Evolutionary conservation across 2,888 invertebrate genomes (phyloP), one percentile per base, ranked within the genome.

Genomic region (Agrochola lota): DNA sequence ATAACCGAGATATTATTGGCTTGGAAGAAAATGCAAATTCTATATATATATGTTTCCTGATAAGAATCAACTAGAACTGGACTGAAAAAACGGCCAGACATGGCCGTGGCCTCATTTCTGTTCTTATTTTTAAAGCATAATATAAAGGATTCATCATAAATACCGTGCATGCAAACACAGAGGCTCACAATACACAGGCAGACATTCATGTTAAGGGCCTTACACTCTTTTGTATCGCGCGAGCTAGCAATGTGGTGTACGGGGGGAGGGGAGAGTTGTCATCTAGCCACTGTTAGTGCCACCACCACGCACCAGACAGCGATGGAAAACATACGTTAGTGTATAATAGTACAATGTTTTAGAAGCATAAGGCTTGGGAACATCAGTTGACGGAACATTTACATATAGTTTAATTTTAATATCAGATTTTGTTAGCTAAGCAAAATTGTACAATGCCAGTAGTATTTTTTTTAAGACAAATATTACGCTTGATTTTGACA

Each of bases 211-310:
- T 94, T 94, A 92, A 93, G 91, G 90, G 91, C 95, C 98, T 98
- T 98, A 98, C 98, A 97, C 97, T 97, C 95, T 97, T 97, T 93
- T 97, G 97, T 92, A 97, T 97, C 95, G 98, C 98, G 95, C 97
- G 97, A 94, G 97, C 97, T 95, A 97, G 97, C 95, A 97, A 97
- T 94, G 97, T 97, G 93, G 97, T 97, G 96, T 97, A 97, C 92
- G 97, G 97, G 90, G 97, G 97, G 92, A 97, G 97, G 88, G 97
- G 97, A 88, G 98, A 97, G 96, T 98, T 98, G 96, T 98, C 98
- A 94, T 98, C 98, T 97, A 98, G 97, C 98, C 98, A 98, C 98
- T 98, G 96, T 96, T 95, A 96, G 94, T 93, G 90, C 91, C 93
- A 90, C 91, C 95, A 91, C 92, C 94, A 91, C 91, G 89, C 82